These are phyloP conservation scores for Gallinago undulata DNA, from an alignment of 2,113 vertebrate genomes.

Conservation along the genomic window DNA sequence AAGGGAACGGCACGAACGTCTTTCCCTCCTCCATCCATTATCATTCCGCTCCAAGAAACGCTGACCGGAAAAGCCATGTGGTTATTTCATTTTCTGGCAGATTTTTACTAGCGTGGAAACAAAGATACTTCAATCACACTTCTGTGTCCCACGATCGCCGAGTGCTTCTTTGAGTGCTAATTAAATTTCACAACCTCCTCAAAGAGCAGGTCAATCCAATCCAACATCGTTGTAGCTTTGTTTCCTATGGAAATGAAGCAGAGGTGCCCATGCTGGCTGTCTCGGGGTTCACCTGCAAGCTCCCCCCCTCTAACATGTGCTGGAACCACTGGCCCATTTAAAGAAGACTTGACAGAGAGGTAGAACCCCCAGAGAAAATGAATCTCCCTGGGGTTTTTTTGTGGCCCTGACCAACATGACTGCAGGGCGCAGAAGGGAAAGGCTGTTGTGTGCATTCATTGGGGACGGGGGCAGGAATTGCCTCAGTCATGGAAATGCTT, in stretches of 20 bases:
- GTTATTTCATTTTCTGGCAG: background rate
- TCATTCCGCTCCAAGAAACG: background rate
- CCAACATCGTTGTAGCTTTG: accelerated
- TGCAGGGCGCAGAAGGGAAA: background rate
- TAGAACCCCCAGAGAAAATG: background rate
- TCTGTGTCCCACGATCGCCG: background rate
- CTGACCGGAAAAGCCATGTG: background rate
- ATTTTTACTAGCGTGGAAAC: background rate
- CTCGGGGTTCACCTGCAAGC: background rate
- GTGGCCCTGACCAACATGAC: background rate
- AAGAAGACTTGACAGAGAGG: background rate
- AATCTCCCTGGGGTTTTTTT: background rate
- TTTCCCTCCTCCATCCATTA: background rate
- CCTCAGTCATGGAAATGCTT: background rate
- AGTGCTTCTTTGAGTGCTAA: conserved; percentile 5
- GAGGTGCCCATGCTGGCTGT: background rate
- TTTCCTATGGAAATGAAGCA: background rate
- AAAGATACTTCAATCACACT: background rate
- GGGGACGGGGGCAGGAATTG: background rate
- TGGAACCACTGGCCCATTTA: background rate
- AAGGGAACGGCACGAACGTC: accelerated
- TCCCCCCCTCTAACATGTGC: background rate
- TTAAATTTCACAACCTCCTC: background rate
- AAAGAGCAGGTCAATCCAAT: background rate
- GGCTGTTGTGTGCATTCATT: background rate